Percentiles rank a stretch among this genome's conserved stretches.
Conservation (phyloP, 1,140 invertebrate species). For the Limonius californicus region DNA sequence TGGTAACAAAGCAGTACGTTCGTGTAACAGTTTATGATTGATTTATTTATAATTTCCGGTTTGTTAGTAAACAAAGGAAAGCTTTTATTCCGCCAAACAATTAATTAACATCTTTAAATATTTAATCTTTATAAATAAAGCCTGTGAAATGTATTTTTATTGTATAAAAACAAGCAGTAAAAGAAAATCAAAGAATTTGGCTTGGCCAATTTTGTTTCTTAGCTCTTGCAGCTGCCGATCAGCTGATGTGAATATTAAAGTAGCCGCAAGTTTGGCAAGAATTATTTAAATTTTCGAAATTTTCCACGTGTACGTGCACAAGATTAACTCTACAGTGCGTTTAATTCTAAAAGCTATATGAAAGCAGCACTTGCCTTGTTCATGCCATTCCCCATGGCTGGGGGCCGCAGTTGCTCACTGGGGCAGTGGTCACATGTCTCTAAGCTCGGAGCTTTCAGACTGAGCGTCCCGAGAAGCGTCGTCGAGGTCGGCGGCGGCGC, state of each 20-base stretch:
- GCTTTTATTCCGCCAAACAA: no score
- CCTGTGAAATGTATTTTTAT: no score
- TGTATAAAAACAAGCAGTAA: no score
- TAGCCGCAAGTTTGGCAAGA: not conserved
- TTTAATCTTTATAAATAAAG: no score
- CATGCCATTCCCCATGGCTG: conserved; percentile 43
- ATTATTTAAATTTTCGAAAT: conserved; percentile 1
- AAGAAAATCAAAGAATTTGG: no score
- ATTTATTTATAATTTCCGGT: no score
- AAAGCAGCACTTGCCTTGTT: conserved; percentile 32
- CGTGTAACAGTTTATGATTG: no score
- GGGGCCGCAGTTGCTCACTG: conserved; percentile 20
- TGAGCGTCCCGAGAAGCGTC: conserved; percentile 8
- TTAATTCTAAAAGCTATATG: not conserved
- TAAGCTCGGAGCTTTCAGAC: conserved; percentile 17
- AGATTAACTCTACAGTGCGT: not conserved
- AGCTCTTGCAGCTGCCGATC: not conserved
- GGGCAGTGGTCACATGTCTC: conserved; percentile 14
- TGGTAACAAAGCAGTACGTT: no score
- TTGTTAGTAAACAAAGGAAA: no score
- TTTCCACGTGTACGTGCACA: no score
- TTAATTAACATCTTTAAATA: no score
- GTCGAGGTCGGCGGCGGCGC: conserved; percentile 14
- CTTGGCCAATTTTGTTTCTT: no score
- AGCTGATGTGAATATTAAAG: not conserved